Conservation (phyloP, 1,140 invertebrate genomes). For the Ylistrum balloti region DNA sequence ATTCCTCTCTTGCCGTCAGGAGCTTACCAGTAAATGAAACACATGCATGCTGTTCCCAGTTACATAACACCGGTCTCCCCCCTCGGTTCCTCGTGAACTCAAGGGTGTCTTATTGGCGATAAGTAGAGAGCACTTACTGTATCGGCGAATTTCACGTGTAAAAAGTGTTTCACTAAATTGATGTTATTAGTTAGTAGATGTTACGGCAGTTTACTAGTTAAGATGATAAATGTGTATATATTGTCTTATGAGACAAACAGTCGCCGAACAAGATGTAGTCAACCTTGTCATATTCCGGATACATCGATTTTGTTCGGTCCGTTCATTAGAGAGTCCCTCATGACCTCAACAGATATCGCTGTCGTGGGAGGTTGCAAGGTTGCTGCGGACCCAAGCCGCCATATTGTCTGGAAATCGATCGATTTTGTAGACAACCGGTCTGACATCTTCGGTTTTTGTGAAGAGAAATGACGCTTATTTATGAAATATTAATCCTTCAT, state of each 20-base stretch:
- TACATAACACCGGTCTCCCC: not conserved
- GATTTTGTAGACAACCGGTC: slow-evolving; percentile 12
- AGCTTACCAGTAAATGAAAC: not conserved
- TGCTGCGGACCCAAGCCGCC: not conserved
- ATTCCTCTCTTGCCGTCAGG: not conserved
- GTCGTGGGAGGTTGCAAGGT: slow-evolving; percentile 36
- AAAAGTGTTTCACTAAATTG: slow-evolving; percentile 1
- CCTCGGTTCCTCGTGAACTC: not conserved
- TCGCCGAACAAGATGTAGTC: not conserved
- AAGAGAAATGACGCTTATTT: slow-evolving; percentile 29
- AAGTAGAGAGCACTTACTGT: slow-evolving; percentile 5
- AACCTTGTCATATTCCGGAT: slow-evolving; percentile 27
- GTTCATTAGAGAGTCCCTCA: slow-evolving; percentile 23
- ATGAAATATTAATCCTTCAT: slow-evolving; percentile 40
- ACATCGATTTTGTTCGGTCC: slow-evolving; percentile 22
- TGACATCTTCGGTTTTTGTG: slow-evolving; percentile 24
- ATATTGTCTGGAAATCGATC: not conserved
- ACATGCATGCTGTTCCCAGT: not conserved
- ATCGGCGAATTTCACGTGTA: not conserved
- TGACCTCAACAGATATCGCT: not conserved
- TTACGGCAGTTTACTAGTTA: not conserved
- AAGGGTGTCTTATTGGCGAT: slow-evolving; percentile 8
- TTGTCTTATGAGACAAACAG: not conserved
- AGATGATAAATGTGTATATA: slow-evolving; percentile 17
- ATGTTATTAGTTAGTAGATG: slow-evolving; percentile 20